Percentiles rank a stretch among this genome's conserved stretches.
Conservation (phyloP, 1,140 invertebrate genomes). For the Propsilocerus akamusi region DNA sequence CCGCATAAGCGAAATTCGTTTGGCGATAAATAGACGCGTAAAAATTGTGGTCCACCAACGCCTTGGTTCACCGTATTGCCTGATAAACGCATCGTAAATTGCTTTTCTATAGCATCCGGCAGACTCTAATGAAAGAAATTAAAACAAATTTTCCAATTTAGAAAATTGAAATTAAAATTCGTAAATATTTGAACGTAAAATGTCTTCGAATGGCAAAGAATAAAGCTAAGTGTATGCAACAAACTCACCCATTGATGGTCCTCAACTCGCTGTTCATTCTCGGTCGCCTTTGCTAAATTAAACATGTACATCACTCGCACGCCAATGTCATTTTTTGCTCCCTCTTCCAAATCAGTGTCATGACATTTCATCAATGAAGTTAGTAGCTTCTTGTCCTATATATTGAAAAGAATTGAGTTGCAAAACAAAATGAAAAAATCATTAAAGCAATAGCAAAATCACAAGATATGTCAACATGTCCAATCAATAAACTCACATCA, state of each 20-base stretch:
- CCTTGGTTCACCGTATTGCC: constrained; percentile 9
- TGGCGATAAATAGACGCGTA: constrained; percentile 18
- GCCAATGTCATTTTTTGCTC: neutral
- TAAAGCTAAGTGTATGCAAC: neutral
- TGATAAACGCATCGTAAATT: constrained; percentile 18
- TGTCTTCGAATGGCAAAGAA: neutral
- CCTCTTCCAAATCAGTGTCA: constrained; percentile 4
- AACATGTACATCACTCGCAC: constrained; percentile 5
- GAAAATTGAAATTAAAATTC: neutral
- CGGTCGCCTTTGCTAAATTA: neutral
- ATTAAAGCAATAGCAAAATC: neutral
- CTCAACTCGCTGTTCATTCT: constrained; percentile 4
- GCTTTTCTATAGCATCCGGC: constrained; percentile 16
- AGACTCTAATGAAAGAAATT: neutral
- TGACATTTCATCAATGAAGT: neutral
- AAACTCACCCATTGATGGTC: neutral
- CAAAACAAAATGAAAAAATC: neutral
- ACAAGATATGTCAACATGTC: neutral
- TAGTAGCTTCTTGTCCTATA: constrained; percentile 5
- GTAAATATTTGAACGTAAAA: neutral
- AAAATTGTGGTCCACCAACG: constrained; percentile 18
- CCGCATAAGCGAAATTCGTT: constrained; percentile 20
- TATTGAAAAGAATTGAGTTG: neutral
- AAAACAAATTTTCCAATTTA: no score
- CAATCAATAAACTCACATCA: neutral